phyloP scores from a whole-genome alignment of 64 coral and sea anemone genomes.

The Pachyseris speciosa region DNA sequence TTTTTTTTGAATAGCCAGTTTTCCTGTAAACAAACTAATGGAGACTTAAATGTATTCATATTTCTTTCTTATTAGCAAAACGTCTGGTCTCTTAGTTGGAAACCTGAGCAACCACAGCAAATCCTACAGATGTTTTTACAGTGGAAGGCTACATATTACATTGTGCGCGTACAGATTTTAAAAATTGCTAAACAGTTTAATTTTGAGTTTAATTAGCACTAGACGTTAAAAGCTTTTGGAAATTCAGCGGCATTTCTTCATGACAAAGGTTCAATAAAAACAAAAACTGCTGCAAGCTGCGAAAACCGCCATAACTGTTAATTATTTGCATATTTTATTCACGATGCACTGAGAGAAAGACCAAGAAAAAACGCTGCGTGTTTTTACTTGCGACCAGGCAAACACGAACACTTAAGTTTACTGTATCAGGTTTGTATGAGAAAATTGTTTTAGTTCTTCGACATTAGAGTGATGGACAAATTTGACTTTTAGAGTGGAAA shows the following conservation, averaged over 20 bases:
- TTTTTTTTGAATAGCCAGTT: no score
- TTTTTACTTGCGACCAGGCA: background rate
- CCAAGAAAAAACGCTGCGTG: background rate
- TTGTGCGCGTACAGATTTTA: background rate
- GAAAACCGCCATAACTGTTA: background rate
- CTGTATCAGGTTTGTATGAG: background rate
- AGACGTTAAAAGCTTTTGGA: background rate
- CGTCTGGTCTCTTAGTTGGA: no score
- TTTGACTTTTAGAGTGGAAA: no score
- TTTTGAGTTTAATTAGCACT: background rate
- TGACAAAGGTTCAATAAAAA: background rate
- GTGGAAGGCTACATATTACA: background rate
- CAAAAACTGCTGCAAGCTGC: background rate
- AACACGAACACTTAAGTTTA: background rate
- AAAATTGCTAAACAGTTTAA: background rate
- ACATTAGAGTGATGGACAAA: no score
- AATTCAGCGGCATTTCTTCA: background rate
- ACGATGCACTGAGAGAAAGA: background rate
- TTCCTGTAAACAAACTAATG: no score
- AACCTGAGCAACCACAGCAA: no score
- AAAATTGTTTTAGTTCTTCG: background rate
- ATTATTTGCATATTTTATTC: slow-evolving; percentile 26
- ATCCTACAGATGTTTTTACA: no score
- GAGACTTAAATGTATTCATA: no score
- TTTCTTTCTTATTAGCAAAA: no score